These are phyloP conservation scores for Leptatherina wallacei DNA, from an alignment of 2,797 vertebrate genomes.

Conservation along the genomic window DNA sequence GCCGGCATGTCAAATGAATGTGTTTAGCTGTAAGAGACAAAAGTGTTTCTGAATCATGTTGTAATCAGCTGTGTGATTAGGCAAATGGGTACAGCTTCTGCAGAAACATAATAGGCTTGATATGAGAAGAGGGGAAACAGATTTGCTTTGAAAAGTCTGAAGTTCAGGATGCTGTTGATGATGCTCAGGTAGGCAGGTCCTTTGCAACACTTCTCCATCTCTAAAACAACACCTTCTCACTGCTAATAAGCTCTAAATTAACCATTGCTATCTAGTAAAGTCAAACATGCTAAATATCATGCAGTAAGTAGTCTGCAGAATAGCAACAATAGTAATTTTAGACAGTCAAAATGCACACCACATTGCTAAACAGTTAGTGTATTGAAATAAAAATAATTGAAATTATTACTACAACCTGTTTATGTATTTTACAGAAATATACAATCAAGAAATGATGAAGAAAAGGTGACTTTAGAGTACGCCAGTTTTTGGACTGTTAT, in stretches of 20 bases:
- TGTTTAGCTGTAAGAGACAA: slow-evolving; percentile 45
- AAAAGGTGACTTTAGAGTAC: slow-evolving; percentile 25
- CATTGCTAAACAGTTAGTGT: slow-evolving; percentile 40
- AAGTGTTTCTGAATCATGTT: slow-evolving; percentile 24
- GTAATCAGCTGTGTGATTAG: slow-evolving; percentile 15
- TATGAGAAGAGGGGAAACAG: slow-evolving; percentile 6
- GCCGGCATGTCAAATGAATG: slow-evolving; percentile 48
- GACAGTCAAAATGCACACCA: slow-evolving; percentile 53
- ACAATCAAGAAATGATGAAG: slow-evolving; percentile 28
- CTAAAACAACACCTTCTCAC: slow-evolving; percentile 83
- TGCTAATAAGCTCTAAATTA: slow-evolving; percentile 88
- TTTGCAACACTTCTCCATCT: slow-evolving; percentile 78
- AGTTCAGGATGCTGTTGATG: slow-evolving; percentile 75
- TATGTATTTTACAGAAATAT: slow-evolving; percentile 28
- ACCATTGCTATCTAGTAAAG: slow-evolving; percentile 72
- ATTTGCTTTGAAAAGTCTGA: slow-evolving; percentile 43
- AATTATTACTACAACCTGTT: slow-evolving; percentile 10
- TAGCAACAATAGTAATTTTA: slow-evolving; percentile 41
- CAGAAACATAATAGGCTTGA: slow-evolving; percentile 25
- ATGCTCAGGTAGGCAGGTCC: slow-evolving; percentile 83
- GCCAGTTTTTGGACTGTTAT: slow-evolving; percentile 12
- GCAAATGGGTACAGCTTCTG: slow-evolving; percentile 27
- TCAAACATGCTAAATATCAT: slow-evolving; percentile 71
- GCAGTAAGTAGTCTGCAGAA: slow-evolving; percentile 64
- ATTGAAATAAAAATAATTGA: slow-evolving; percentile 29